Conservation (phyloP, 2,113 vertebrate species). For the Emydura subglobosa region DNA sequence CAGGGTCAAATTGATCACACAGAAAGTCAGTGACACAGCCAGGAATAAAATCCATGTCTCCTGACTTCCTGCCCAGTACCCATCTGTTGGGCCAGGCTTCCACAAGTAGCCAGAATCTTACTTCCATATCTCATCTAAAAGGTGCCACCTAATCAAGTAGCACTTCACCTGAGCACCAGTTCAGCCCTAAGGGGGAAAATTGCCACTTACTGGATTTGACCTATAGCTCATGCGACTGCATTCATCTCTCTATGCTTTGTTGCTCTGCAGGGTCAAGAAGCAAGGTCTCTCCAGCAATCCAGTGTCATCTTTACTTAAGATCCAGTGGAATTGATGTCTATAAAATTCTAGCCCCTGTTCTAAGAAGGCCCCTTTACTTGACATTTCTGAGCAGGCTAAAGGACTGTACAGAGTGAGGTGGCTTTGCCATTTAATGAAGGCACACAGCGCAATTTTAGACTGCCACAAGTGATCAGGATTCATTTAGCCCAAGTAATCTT, state of each 20-base stretch:
- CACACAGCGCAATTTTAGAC: slow-evolving; percentile 24
- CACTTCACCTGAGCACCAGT: neutral
- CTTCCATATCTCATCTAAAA: neutral
- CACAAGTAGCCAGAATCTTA: neutral
- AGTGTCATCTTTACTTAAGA: neutral
- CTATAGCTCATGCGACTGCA: neutral
- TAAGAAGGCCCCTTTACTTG: slow-evolving; percentile 37
- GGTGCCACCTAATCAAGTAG: neutral
- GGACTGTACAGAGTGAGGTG: neutral
- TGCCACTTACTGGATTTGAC: neutral
- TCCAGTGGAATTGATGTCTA: neutral
- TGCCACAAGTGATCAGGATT: neutral
- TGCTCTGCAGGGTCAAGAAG: rapidly evolving
- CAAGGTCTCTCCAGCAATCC: neutral
- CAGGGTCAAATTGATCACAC: neutral
- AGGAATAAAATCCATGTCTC: neutral
- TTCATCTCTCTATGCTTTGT: neutral
- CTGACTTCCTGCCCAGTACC: neutral
- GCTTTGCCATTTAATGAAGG: neutral
- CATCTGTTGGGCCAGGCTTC: neutral
- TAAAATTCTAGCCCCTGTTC: neutral
- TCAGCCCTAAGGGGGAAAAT: neutral
- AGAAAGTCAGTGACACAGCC: rapidly evolving
- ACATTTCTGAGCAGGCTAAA: slow-evolving; percentile 33
- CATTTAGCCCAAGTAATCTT: slow-evolving; percentile 43